phyloP scores from a whole-genome alignment of 2,113 vertebrate genomes.

The Scatophagus argus region DNA sequence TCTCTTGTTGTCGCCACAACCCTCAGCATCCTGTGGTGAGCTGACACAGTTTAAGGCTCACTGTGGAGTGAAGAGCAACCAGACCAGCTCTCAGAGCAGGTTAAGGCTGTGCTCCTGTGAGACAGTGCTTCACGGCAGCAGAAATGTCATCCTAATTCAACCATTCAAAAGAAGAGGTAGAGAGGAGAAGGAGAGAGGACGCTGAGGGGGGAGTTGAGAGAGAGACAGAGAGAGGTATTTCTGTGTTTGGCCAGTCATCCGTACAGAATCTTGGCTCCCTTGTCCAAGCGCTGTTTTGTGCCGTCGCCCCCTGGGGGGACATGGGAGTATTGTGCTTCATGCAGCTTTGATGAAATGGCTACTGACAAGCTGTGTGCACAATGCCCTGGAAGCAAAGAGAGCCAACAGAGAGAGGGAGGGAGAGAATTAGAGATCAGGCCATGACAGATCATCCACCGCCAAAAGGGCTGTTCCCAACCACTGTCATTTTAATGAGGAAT shows the following conservation, averaged over 20 bases:
- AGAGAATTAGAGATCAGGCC: slow-evolving; percentile 20
- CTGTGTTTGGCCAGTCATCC: slow-evolving; percentile 54
- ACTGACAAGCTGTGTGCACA: slow-evolving; percentile 71
- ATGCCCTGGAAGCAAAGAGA: slow-evolving; percentile 60
- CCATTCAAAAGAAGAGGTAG: slow-evolving; percentile 44
- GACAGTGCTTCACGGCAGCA: neutral
- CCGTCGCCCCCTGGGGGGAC: slow-evolving; percentile 56
- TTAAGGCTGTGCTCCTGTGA: slow-evolving; percentile 6
- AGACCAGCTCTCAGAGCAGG: slow-evolving; percentile 14
- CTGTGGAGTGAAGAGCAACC: slow-evolving; percentile 19
- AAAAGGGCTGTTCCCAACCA: slow-evolving; percentile 50
- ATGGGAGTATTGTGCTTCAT: slow-evolving; percentile 52
- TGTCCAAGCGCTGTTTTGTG: slow-evolving; percentile 40
- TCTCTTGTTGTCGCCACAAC: slow-evolving; percentile 9
- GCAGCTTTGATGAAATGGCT: slow-evolving; percentile 67
- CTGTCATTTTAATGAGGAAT: slow-evolving; percentile 55
- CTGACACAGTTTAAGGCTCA: slow-evolving; percentile 57
- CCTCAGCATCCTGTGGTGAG: slow-evolving; percentile 60
- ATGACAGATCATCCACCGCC: slow-evolving; percentile 46
- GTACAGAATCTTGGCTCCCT: slow-evolving; percentile 12
- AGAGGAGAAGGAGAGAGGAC: slow-evolving; percentile 23
- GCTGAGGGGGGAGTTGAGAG: neutral
- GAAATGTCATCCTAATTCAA: slow-evolving; percentile 53
- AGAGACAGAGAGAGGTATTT: slow-evolving; percentile 32
- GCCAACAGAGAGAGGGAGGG: slow-evolving; percentile 40